These are phyloP conservation scores for Zosterops hypoxanthus DNA, from an alignment of 2,113 vertebrate species.

Conservation along the genomic window DNA sequence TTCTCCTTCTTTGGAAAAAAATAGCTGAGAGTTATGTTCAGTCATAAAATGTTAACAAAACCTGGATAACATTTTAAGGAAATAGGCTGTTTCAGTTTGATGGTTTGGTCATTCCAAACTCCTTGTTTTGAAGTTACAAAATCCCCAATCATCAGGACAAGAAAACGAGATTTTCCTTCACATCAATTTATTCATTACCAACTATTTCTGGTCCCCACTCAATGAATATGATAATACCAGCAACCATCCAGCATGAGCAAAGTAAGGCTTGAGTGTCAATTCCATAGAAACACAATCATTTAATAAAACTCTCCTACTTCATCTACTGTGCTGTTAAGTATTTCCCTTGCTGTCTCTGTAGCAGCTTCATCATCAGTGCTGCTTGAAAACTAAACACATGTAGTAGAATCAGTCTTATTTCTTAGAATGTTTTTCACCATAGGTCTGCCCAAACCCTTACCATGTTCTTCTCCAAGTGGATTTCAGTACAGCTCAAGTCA, in stretches of 20 bases:
- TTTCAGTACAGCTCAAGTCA: neutral
- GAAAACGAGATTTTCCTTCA: neutral
- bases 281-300: constrained; percentile 14
- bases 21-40: neutral
- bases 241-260: neutral
- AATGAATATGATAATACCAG: neutral
- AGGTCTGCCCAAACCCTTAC: neutral
- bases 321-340: neutral
- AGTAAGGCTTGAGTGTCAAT: neutral
- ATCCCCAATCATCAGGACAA: neutral
- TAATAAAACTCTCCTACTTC: neutral
- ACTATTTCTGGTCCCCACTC: neutral
- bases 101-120: neutral
- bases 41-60: neutral
- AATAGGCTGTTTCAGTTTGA: neutral
- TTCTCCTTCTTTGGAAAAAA: constrained; percentile 19
- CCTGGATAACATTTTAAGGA: neutral
- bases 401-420: neutral
- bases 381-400: neutral
- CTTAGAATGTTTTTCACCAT: neutral
- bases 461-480: neutral
- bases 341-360: neutral
- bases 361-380: neutral
- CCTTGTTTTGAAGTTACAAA: neutral
- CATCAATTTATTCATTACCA: neutral